Percentiles rank a stretch among this genome's conserved stretches.
phyloP scores from a whole-genome alignment of 2,888 invertebrate species.

The Eutolmus rufibarbis region DNA sequence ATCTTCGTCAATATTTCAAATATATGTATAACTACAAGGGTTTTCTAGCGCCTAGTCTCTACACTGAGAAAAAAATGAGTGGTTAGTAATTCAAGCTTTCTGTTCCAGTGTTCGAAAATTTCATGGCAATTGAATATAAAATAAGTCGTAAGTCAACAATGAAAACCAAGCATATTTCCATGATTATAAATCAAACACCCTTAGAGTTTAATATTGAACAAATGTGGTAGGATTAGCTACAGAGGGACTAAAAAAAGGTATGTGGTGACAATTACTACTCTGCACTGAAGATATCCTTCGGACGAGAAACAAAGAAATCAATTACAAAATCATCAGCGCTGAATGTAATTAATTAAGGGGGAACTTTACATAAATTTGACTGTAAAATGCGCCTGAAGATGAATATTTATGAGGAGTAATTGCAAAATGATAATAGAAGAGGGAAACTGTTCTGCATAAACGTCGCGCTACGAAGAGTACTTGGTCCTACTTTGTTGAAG shows the following conservation, averaged over 20 bases:
- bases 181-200: no score
- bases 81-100: no score
- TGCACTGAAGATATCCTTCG: neutral
- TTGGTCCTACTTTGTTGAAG: neutral
- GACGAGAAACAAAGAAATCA: neutral
- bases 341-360: slow-evolving; percentile 29
- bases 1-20: no score
- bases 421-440: slow-evolving; percentile 29
- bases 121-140: no score
- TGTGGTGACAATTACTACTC: neutral
- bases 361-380: slow-evolving; percentile 29
- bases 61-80: no score
- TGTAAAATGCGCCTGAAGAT: slow-evolving; percentile 7
- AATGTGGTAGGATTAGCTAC: no score
- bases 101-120: no score
- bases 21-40: no score
- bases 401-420: slow-evolving; percentile 35
- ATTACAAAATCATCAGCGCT: slow-evolving; percentile 28
- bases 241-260: neutral
- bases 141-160: no score
- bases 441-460: slow-evolving; percentile 13
- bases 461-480: neutral
- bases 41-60: no score
- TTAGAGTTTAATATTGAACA: no score
- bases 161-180: no score